phyloP scores from a whole-genome alignment of 2,888 invertebrate species.

The Yponomeuta sedellus region DNA sequence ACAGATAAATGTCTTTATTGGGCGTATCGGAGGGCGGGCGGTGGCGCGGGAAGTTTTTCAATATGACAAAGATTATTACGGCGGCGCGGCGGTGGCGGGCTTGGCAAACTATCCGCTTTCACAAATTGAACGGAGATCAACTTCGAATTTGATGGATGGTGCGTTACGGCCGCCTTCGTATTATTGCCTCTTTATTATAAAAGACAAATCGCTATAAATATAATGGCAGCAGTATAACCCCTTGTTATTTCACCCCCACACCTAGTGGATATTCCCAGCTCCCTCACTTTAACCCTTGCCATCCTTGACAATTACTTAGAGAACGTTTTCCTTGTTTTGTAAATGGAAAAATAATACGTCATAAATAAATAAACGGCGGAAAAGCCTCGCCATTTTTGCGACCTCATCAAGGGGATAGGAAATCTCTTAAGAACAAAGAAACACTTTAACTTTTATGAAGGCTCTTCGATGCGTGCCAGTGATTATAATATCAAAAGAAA shows the following conservation, averaged over 20 bases:
- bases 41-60: slow-evolving; percentile 46
- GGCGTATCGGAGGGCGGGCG: slow-evolving; percentile 22
- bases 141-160: slow-evolving; percentile 54
- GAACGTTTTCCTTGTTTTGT: too few relatives aligned
- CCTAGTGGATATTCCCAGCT: too few relatives aligned
- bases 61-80: slow-evolving; percentile 45
- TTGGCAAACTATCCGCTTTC: slow-evolving; percentile 55
- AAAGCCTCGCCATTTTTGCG: too few relatives aligned
- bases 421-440: slow-evolving; percentile 40
- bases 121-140: slow-evolving; percentile 57
- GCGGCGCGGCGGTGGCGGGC: slow-evolving; percentile 23
- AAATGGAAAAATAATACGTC: too few relatives aligned
- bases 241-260: too few relatives aligned
- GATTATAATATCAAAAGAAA: slow-evolving; percentile 22
- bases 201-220: not conserved
- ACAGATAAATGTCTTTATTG: slow-evolving; percentile 18
- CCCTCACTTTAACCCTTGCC: too few relatives aligned
- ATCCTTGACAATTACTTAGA: too few relatives aligned
- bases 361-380: too few relatives aligned
- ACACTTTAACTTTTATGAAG: slow-evolving; percentile 36
- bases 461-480: slow-evolving; percentile 37
- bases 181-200: slow-evolving; percentile 2
- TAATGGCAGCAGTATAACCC: too few relatives aligned
- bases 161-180: slow-evolving; percentile 17
- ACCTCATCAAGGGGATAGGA: slow-evolving; percentile 33